Evolutionary conservation across 2,113 vertebrate genomes (phyloP).

Genomic region (Phaethon lepturus): DNA sequence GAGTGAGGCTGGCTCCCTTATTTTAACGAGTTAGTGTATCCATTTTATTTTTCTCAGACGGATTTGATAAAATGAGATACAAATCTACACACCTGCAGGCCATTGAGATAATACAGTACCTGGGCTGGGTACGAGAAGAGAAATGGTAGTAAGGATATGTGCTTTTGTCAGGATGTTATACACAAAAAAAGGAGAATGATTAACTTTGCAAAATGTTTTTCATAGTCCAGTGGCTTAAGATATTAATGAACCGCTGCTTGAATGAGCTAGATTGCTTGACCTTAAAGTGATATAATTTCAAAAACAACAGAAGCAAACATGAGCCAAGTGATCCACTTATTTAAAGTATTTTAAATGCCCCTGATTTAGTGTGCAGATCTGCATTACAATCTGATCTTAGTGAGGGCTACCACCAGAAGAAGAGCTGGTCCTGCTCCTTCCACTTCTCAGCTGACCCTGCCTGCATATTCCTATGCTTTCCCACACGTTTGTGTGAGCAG

Average conservation of each 20-base stretch:
- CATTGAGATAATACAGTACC: background rate
- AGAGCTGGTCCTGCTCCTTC: background rate
- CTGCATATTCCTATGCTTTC: background rate
- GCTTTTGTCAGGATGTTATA: background rate
- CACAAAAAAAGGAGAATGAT: background rate
- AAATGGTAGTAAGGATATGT: background rate
- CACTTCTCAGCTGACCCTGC: background rate
- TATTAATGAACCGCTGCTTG: background rate
- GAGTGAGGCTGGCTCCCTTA: background rate
- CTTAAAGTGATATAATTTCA: background rate
- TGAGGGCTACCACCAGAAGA: background rate
- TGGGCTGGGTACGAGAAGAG: background rate
- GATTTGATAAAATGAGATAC: conserved; percentile 3
- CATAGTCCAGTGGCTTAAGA: background rate
- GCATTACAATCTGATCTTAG: background rate
- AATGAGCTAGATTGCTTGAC: background rate
- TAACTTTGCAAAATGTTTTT: conserved; percentile 15
- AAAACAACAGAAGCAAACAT: background rate
- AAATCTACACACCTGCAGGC: conserved; percentile 36
- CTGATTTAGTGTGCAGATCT: background rate
- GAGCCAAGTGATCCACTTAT: background rate
- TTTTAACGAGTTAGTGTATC: background rate
- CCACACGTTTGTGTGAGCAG: background rate
- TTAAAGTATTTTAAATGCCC: background rate
- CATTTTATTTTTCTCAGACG: background rate